A percentile compares a stretch with the other conserved stretches of the same genome.
phyloP scores from a whole-genome alignment of 2,113 vertebrate species.

The Prochilodus magdalenae region DNA sequence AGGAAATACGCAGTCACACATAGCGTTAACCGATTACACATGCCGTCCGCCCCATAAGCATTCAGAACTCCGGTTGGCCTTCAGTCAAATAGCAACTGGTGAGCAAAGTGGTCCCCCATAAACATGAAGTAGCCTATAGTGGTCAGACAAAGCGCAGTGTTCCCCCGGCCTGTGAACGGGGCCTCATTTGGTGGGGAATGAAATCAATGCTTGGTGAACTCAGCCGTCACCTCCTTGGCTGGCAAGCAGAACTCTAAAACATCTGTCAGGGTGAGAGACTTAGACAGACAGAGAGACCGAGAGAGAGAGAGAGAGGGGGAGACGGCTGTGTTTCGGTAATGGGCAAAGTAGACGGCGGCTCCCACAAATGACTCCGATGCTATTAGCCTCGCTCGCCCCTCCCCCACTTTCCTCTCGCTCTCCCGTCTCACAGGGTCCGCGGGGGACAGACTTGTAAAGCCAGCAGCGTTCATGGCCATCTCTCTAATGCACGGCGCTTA shows the following conservation, averaged over 20 bases:
- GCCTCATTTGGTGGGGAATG: slow-evolving; percentile 67
- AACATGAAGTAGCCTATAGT: slow-evolving; percentile 47
- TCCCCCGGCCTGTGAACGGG: slow-evolving; percentile 52
- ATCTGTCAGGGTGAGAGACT: slow-evolving; percentile 65
- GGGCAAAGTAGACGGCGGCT: slow-evolving; percentile 60
- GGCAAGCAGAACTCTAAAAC: slow-evolving; percentile 65
- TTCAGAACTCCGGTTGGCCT: slow-evolving; percentile 52
- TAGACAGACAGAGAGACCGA: neutral
- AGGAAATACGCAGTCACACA: slow-evolving; percentile 55
- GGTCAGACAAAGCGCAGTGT: slow-evolving; percentile 55
- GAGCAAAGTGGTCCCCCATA: slow-evolving; percentile 50
- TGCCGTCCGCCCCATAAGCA: neutral
- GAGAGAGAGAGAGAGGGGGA: neutral
- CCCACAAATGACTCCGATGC: slow-evolving; percentile 62
- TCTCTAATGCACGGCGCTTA: slow-evolving; percentile 56
- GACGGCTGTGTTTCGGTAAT: slow-evolving; percentile 64
- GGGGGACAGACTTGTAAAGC: slow-evolving; percentile 50
- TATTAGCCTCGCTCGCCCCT: slow-evolving; percentile 60
- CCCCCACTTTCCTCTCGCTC: neutral
- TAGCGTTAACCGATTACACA: slow-evolving; percentile 51
- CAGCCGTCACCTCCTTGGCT: slow-evolving; percentile 62
- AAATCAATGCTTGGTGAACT: slow-evolving; percentile 66
- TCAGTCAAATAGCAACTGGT: slow-evolving; percentile 60
- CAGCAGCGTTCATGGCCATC: slow-evolving; percentile 22
- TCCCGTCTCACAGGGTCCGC: slow-evolving; percentile 30